A percentile compares a stretch with the other conserved stretches of the same genome.
Conservation (phyloP, 92 coral and sea anemone species). For the Porites divaricata region DNA sequence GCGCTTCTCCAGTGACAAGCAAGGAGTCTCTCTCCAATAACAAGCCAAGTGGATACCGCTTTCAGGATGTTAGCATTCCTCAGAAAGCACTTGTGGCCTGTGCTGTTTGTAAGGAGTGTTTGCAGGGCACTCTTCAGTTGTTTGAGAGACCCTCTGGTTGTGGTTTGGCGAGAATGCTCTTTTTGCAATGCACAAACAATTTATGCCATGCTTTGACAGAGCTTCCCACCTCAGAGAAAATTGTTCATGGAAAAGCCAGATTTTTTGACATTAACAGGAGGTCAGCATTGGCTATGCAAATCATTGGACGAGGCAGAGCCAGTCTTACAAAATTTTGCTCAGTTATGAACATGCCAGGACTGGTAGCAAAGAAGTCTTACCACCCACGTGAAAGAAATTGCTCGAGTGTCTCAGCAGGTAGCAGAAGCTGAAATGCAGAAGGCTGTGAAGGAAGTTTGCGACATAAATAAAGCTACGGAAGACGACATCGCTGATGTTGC, state of each 20-base stretch:
- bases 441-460: constrained; percentile 38
- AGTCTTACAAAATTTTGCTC: constrained; percentile 47
- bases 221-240: constrained; percentile 51
- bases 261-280: constrained; percentile 47
- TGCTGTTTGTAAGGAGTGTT: too few relatives aligned
- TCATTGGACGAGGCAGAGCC: constrained; percentile 50
- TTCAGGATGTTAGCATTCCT: too few relatives aligned
- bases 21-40: too few relatives aligned
- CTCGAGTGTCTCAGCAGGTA: constrained; percentile 41
- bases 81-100: too few relatives aligned
- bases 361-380: constrained; percentile 25
- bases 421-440: constrained; percentile 51
- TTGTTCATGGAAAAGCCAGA: constrained; percentile 34
- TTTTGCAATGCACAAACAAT: constrained; percentile 41
- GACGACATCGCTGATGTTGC: constrained; percentile 34
- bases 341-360: constrained; percentile 52
- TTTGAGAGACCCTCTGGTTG: too few relatives aligned
- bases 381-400: constrained; percentile 26
- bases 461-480: constrained; percentile 6
- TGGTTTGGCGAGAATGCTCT: too few relatives aligned
- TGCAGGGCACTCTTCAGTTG: too few relatives aligned
- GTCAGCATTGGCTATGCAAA: constrained; percentile 46
- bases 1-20: too few relatives aligned
- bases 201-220: constrained; percentile 35
- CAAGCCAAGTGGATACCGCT: too few relatives aligned